These are phyloP conservation scores for Apodemus sylvaticus DNA, from an alignment of 2,113 vertebrate genomes.

Conservation along the genomic window DNA sequence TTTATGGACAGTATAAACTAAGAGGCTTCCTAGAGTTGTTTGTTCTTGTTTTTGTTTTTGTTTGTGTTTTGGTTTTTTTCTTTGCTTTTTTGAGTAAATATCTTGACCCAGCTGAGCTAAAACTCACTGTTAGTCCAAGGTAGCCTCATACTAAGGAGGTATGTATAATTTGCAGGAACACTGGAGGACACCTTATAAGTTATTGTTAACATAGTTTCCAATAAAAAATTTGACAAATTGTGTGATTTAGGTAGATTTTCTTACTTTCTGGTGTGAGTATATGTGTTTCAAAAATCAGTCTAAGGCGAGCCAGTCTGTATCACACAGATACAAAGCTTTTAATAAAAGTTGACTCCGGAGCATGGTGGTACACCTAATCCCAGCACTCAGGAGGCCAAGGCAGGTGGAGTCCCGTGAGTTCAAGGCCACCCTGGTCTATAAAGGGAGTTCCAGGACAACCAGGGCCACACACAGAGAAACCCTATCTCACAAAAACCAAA, in stretches of 20 bases:
- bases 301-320: not conserved
- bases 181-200: too few species aligned
- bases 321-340: not conserved
- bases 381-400: too few species aligned
- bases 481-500: too few species aligned
- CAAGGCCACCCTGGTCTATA: too few species aligned
- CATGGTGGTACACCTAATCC: too few species aligned
- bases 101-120: not conserved
- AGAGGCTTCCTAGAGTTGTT: not conserved
- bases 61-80: not conserved
- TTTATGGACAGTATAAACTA: not conserved
- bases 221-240: not conserved
- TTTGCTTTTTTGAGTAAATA: not conserved
- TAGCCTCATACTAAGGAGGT: not conserved
- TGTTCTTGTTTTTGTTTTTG: not conserved
- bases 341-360: not conserved
- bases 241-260: not conserved
- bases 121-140: not conserved
- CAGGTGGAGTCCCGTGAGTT: too few species aligned
- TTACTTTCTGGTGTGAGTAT: not conserved
- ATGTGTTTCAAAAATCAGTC: not conserved
- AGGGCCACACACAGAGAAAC: too few species aligned
- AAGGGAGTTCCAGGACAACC: too few species aligned
- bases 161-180: not conserved
- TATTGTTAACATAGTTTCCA: not conserved